Base-by-base conservation (phyloP, 1,140 invertebrate species). In the Phymorhynchus buccinoides region DNA sequence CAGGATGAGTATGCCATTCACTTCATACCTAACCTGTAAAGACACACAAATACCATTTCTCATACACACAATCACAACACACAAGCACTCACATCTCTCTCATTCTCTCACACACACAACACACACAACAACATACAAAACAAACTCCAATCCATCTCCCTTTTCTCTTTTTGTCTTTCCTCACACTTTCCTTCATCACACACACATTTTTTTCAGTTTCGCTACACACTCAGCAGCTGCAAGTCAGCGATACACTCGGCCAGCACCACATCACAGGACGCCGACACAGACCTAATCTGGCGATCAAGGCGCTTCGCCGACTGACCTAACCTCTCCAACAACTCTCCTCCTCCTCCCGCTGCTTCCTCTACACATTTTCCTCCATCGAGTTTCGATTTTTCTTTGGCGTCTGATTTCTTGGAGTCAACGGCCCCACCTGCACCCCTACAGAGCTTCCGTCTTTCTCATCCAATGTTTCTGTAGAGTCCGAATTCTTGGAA, bases 171-270 rank as follows among this genome's bases (percentile, higher is more conserved):
- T 37, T 39, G 16, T 14, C 9, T 12, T 14, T 35, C 35, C n/a
- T n/a, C 27, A 37, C 12, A 35, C 73, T 75, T 0, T 1, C 73
- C 9, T n/a, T 3, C 14, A 30, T 16, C 75, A 78, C 75, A 78
- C 12, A 78, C 37, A 30, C 42, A 78, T 7, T 16, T 27, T 9
- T 42, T 22, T 27, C 75, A 32, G 22, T 1, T 3, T 0, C 77
- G 52, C 41, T 56, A 44, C 41, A 79, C 44, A 79, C 44, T 77
- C 18, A 77, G 44, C 35, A 56, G 27, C 52, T 35, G 27, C 73
- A 84, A 41, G 35, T 84, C 62, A n/a, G 81, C 62, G 1, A 83
- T 41, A 30, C 81, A 83, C 62, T 73, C 81, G 7, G 66, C 62
- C 81, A 83, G 9, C n/a, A 44, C 66, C 22, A 44, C 81, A 30